Conservation (phyloP, 2,888 invertebrate species). For the Apodemia mormo region DNA sequence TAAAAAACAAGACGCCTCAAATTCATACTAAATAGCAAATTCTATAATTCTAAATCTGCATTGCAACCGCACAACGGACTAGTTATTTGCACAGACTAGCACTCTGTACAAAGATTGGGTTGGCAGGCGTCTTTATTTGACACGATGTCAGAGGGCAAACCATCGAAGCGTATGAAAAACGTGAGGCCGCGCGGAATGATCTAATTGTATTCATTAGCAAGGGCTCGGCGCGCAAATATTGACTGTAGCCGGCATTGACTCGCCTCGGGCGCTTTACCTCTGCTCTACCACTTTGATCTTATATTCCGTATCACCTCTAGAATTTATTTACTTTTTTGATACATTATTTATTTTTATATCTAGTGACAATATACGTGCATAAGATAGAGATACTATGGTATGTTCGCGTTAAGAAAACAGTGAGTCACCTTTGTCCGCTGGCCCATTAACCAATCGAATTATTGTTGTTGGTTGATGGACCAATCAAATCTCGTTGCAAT, state of each 20-base stretch:
- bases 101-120: slow-evolving; percentile 55
- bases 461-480: too few species aligned
- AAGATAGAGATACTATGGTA: not conserved
- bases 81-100: slow-evolving; percentile 51
- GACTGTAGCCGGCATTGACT: slow-evolving; percentile 59
- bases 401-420: too few species aligned
- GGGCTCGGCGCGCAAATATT: slow-evolving; percentile 77
- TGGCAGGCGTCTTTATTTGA: slow-evolving; percentile 56
- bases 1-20: not conserved
- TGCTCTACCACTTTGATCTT: slow-evolving; percentile 36
- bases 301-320: slow-evolving; percentile 24
- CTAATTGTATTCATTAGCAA: slow-evolving; percentile 82
- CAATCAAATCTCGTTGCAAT: too few species aligned
- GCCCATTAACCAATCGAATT: too few species aligned
- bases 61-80: slow-evolving; percentile 14
- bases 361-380: not conserved
- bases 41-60: slow-evolving; percentile 16
- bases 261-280: slow-evolving; percentile 46
- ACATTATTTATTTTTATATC: slow-evolving; percentile 14
- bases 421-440: too few species aligned
- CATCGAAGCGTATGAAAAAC: slow-evolving; percentile 73
- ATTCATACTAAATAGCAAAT: not conserved
- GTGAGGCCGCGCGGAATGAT: slow-evolving; percentile 81
- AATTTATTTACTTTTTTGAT: slow-evolving; percentile 11
- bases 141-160: slow-evolving; percentile 60